A percentile compares a stretch with the other conserved stretches of the same genome.
phyloP scores from a whole-genome alignment of 1,140 invertebrate species.

The Nasonia vitripennis region DNA sequence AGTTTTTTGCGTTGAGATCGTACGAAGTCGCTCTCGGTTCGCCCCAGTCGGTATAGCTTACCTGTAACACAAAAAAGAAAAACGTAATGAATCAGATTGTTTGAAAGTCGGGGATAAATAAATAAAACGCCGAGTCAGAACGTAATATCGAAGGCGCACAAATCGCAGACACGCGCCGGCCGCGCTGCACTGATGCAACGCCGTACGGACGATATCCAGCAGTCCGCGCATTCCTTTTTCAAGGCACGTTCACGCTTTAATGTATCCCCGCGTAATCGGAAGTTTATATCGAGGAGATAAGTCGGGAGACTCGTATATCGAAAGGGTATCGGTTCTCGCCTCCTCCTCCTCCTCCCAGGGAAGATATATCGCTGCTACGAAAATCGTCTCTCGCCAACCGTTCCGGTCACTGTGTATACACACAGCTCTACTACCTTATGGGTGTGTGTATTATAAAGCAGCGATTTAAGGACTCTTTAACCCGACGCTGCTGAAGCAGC shows the following conservation, averaged over 20 bases:
- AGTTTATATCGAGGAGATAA: conserved; percentile 44
- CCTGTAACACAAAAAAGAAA: conserved; percentile 45
- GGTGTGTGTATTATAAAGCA: background rate
- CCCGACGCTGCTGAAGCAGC: background rate
- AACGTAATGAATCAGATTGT: background rate
- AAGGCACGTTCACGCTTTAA: conserved; percentile 38
- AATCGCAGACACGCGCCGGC: background rate
- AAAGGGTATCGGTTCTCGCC: background rate
- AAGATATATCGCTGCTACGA: background rate
- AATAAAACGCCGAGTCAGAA: background rate
- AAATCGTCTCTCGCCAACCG: background rate
- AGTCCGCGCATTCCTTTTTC: conserved; percentile 35
- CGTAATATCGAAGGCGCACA: background rate
- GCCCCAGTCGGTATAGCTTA: background rate
- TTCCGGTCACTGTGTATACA: background rate
- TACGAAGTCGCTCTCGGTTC: background rate
- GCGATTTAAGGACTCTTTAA: background rate
- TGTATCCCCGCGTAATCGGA: conserved; percentile 29
- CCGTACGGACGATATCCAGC: conserved; percentile 15
- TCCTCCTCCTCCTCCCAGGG: background rate
- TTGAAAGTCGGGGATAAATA: background rate
- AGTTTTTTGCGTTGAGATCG: conserved; percentile 1
- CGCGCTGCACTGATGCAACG: background rate
- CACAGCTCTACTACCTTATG: background rate
- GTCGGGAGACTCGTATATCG: conserved; percentile 6